Percentiles rank a stretch among this genome's conserved stretches.
These are phyloP conservation scores for Gallirallus australis DNA, from an alignment of 2,797 vertebrate species.

Conservation along the genomic window DNA sequence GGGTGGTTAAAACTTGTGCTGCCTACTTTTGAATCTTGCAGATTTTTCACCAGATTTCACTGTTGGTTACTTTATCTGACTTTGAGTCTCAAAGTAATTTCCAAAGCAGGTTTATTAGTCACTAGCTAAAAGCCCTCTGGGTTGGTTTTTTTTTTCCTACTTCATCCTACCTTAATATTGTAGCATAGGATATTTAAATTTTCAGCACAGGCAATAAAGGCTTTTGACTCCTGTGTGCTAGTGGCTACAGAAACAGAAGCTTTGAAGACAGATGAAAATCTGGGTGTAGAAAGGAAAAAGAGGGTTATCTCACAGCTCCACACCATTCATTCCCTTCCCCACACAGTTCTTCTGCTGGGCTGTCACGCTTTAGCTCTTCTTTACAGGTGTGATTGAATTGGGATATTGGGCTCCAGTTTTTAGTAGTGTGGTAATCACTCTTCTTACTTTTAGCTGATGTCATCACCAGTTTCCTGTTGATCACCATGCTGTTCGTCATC, in stretches of 20 bases:
- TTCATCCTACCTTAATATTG: not conserved
- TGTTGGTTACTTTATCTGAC: not conserved
- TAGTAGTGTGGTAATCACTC: not conserved
- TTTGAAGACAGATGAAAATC: not conserved
- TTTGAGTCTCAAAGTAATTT: not conserved
- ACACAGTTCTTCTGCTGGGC: not conserved
- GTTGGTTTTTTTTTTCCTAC: not conserved
- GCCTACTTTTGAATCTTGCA: not conserved
- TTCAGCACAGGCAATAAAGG: not conserved
- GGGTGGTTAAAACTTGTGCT: not conserved
- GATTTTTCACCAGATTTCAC: not conserved
- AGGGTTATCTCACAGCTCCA: not conserved
- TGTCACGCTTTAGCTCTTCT: not conserved
- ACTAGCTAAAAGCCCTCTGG: not conserved
- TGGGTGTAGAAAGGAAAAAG: not conserved
- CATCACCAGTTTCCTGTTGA: conserved; percentile 79
- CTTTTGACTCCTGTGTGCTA: accelerated
- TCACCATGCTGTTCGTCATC: conserved; percentile 77
- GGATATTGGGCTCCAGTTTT: not conserved
- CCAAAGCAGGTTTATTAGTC: not conserved
- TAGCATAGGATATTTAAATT: not conserved
- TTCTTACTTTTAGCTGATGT: conserved; percentile 74
- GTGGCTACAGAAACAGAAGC: not conserved
- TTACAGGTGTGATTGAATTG: not conserved
- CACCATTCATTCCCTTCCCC: too few species aligned